phyloP scores from a whole-genome alignment of 1,140 invertebrate genomes.

The Aphis craccivora region DNA sequence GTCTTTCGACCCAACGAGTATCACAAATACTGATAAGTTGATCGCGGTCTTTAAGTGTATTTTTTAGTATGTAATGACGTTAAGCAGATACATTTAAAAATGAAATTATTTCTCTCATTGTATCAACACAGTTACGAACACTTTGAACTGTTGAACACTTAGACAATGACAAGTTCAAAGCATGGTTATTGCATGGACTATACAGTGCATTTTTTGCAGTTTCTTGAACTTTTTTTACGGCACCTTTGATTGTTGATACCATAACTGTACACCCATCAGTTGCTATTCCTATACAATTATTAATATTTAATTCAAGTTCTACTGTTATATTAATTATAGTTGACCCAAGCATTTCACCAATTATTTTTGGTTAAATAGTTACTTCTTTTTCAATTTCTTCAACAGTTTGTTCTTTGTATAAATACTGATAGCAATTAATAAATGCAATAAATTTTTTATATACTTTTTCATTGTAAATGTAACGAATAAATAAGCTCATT shows the following conservation, averaged over 20 bases:
- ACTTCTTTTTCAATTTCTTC: no score
- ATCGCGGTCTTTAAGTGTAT: background rate
- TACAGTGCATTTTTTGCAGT: background rate
- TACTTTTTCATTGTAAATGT: background rate
- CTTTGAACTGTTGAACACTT: background rate
- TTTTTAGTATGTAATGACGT: background rate
- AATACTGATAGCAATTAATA: background rate
- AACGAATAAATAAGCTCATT: background rate
- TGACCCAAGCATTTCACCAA: background rate
- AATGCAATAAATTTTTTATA: background rate
- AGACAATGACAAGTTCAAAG: background rate
- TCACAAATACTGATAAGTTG: background rate
- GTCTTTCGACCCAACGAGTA: background rate
- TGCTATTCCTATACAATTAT: background rate
- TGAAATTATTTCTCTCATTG: background rate
- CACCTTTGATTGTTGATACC: background rate
- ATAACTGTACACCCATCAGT: background rate
- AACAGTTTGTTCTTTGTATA: background rate
- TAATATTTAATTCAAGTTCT: background rate
- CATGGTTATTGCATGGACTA: conserved; percentile 7
- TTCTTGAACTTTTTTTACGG: background rate
- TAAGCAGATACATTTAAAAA: background rate
- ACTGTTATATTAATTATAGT: background rate
- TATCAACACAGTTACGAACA: background rate
- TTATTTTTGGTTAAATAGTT: background rate